Conservation (phyloP, 92 coral and sea anemone species). For the Palythoa caribaeorum region DNA sequence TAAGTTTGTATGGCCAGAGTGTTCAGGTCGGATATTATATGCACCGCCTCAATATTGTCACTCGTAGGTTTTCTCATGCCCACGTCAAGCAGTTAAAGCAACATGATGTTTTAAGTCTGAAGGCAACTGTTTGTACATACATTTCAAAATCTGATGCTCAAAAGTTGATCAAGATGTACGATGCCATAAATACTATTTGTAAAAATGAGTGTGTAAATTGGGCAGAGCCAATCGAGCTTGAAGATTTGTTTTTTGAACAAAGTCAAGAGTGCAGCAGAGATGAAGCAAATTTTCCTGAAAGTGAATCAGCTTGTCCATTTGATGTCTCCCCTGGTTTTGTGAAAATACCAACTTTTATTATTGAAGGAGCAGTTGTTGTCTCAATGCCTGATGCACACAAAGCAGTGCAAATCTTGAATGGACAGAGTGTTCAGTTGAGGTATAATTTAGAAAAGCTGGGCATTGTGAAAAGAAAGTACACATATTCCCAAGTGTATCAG, state of each 20-base stretch:
- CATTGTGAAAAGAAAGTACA: conserved; percentile 68
- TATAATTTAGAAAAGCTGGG: conserved; percentile 84
- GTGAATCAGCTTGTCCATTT: background rate
- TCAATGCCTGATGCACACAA: conserved; percentile 88
- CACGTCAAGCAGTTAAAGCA: conserved; percentile 78
- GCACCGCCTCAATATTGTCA: conserved; percentile 74
- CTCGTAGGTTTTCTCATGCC: conserved; percentile 73
- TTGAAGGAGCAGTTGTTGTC: conserved; percentile 74
- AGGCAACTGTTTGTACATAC: conserved; percentile 86
- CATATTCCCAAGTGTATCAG: conserved; percentile 81
- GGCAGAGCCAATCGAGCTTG: conserved; percentile 75
- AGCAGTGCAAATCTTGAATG: conserved; percentile 84
- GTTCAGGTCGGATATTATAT: conserved; percentile 86
- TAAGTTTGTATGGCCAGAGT: conserved; percentile 80
- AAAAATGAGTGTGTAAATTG: conserved; percentile 66
- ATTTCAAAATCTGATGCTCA: conserved; percentile 82
- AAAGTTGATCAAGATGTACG: conserved; percentile 82
- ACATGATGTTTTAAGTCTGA: conserved; percentile 75
- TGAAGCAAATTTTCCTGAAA: background rate
- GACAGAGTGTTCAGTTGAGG: conserved; percentile 85
- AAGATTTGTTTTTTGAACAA: conserved; percentile 36
- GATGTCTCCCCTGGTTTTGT: conserved; percentile 32
- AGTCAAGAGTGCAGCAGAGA: conserved; percentile 21
- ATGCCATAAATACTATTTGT: conserved; percentile 48
- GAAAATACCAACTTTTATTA: conserved; percentile 71